A percentile compares a stretch with the other conserved stretches of the same genome.
Evolutionary conservation across 2,888 invertebrate species (phyloP).

Genomic region (Rosalia funebris): DNA sequence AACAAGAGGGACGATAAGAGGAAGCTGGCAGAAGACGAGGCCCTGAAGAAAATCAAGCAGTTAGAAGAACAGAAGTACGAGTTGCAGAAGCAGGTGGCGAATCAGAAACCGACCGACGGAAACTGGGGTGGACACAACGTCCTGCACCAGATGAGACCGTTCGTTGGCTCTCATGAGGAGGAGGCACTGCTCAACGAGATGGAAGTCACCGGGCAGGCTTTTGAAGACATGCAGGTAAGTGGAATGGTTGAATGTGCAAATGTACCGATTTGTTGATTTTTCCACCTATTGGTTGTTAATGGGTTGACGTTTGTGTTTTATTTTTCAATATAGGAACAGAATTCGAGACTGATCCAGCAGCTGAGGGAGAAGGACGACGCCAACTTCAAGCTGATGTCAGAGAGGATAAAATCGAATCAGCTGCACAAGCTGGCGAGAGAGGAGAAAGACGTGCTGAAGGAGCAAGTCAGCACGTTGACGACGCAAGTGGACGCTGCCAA

Average conservation of each 20-base stretch:
- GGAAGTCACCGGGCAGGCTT: constrained; percentile 99
- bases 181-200: constrained; percentile 97
- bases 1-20: constrained; percentile 91
- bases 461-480: constrained; percentile 69
- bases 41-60: constrained; percentile 91
- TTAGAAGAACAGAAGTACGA: constrained; percentile 93
- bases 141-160: constrained; percentile 72
- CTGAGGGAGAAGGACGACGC: constrained; percentile 97
- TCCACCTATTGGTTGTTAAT: constrained; percentile 6
- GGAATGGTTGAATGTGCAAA: too few relatives aligned
- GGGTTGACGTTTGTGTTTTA: too few relatives aligned
- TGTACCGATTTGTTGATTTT: too few relatives aligned
- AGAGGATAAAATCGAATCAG: constrained; percentile 94
- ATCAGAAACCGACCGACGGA: constrained; percentile 77
- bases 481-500: constrained; percentile 89
- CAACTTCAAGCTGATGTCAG: constrained; percentile 98
- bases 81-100: constrained; percentile 89
- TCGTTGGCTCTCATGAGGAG: constrained; percentile 86
- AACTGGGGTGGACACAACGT: constrained; percentile 55
- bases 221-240: constrained; percentile 92
- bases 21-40: constrained; percentile 94
- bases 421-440: constrained; percentile 92
- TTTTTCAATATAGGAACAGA: constrained; percentile 75
- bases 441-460: constrained; percentile 92
- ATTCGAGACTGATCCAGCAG: constrained; percentile 93